Evolutionary conservation across 2,888 invertebrate genomes (phyloP), one percentile per base, ranked within the genome.

Genomic region (Leucoptera coffeella): DNA sequence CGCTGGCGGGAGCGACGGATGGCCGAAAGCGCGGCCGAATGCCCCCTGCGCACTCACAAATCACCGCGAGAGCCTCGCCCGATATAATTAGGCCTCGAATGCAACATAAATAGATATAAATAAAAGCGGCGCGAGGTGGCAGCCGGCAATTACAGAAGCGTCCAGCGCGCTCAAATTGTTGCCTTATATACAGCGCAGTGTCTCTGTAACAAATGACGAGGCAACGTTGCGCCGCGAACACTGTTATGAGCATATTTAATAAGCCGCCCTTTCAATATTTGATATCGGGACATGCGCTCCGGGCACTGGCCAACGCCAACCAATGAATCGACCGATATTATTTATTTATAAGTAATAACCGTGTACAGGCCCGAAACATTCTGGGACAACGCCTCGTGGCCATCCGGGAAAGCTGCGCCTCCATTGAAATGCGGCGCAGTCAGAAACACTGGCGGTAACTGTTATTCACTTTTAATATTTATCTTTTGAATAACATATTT

Each of bases 31-130:
- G 20, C 25, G 17, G 46, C 40, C 38, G 38, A 58, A 61, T 55
- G 53, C 52, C 47, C 47, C 45, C n/a, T n/a, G n/a, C n/a, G n/a
- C n/a, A n/a, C n/a, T 41, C 32, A 24, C 26, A 28, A 61, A 64
- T 61, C 62, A 65, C 56, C 49, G 54, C 47, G 45, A 46, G 49
- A 47, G 49, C 48, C 46, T 15, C 33, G 17, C 30, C 37, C 52
- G 46, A 52, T 52, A 53, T 59, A 64, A 67, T 67, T 65, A 65
- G 61, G 49, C 56, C 50, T 42, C 48, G 51, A 57, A 54, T 56
- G 52, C 48, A 53, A 57, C 54, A 60, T 58, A 64, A 65, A 62
- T 56, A 65, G 54, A 60, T 60, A 65, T 65, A 67, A 65, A 65
- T 64, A 64, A 62, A 62, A 53, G 50, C 51, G 42, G 46, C 45